Evolutionary conservation across 2,797 vertebrate genomes (phyloP).

Genomic region (Oophaga sylvatica): DNA sequence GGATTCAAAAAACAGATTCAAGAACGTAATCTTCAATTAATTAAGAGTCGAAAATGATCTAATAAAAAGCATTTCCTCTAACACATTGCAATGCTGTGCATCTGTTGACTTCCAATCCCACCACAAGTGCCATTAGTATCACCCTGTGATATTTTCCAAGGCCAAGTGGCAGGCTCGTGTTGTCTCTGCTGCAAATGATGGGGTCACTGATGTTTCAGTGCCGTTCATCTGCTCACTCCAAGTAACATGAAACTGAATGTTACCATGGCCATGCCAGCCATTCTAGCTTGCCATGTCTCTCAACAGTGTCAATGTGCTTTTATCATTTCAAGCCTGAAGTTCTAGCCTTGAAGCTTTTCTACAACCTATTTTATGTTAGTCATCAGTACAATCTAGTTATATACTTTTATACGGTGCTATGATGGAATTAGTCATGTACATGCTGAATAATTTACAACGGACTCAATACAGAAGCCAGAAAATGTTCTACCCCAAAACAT

Average conservation of each 20-base stretch:
- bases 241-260: constrained; percentile 1
- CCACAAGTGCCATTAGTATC: constrained; percentile 31
- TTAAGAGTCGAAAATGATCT: not conserved
- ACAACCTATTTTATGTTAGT: not conserved
- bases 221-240: constrained; percentile 39
- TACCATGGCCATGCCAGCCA: constrained; percentile 18
- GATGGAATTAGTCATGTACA: too few relatives aligned
- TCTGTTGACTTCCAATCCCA: constrained; percentile 45
- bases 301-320: constrained; percentile 27
- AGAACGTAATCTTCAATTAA: not conserved
- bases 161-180: constrained; percentile 50
- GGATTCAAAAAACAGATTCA: not conserved
- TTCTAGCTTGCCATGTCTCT: constrained; percentile 19
- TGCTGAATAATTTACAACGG: too few relatives aligned
- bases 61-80: constrained; percentile 1
- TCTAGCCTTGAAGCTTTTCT: not conserved
- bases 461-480: too few relatives aligned
- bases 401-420: not conserved
- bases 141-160: constrained; percentile 42
- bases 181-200: constrained; percentile 42
- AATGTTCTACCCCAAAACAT: too few relatives aligned
- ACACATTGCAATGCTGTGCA: not conserved
- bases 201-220: constrained; percentile 16
- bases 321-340: not conserved
- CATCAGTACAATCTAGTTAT: not conserved